Evolutionary conservation across 2,888 invertebrate species (phyloP).

Genomic region (Hirtodrosophila alboralis): DNA sequence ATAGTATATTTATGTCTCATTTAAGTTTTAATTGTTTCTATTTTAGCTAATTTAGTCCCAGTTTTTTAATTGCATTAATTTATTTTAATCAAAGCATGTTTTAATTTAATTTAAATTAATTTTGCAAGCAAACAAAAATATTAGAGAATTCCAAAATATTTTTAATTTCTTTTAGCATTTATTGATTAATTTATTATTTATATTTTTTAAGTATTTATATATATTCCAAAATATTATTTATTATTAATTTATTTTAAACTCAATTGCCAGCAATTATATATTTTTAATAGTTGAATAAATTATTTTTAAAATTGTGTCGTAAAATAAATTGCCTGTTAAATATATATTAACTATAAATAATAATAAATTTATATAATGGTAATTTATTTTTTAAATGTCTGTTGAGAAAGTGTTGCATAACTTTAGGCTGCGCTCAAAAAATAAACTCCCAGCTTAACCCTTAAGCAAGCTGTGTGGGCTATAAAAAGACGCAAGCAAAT

Average conservation of each 20-base stretch:
- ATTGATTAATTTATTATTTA: constrained; percentile 20
- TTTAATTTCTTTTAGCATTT: constrained; percentile 8
- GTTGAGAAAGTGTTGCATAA: constrained; percentile 52
- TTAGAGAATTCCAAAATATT: constrained; percentile 70
- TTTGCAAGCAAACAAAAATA: constrained; percentile 21
- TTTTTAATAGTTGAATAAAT: constrained; percentile 1
- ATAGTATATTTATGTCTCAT: too few species aligned
- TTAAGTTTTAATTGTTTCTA: constrained; percentile 26
- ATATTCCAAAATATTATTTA: too few species aligned
- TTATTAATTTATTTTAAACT: constrained; percentile 11
- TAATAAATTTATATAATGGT: constrained; percentile 1
- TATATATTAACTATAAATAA: not conserved
- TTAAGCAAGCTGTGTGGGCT: not conserved
- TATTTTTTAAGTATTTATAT: constrained; percentile 15
- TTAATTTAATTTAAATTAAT: too few species aligned
- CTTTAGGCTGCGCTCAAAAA: constrained; percentile 37
- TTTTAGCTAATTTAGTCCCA: constrained; percentile 46
- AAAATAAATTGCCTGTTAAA: constrained; percentile 10
- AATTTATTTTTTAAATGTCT: constrained; percentile 1
- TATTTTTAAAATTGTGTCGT: constrained; percentile 29
- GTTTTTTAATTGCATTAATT: constrained; percentile 15
- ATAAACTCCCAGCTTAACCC: constrained; percentile 27
- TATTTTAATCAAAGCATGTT: constrained; percentile 32
- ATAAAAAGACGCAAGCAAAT: not conserved
- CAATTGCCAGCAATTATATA: not conserved